Percentiles rank a stretch among this genome's conserved stretches.
phyloP scores from a whole-genome alignment of 2,888 invertebrate species.

The Meganola albula region DNA sequence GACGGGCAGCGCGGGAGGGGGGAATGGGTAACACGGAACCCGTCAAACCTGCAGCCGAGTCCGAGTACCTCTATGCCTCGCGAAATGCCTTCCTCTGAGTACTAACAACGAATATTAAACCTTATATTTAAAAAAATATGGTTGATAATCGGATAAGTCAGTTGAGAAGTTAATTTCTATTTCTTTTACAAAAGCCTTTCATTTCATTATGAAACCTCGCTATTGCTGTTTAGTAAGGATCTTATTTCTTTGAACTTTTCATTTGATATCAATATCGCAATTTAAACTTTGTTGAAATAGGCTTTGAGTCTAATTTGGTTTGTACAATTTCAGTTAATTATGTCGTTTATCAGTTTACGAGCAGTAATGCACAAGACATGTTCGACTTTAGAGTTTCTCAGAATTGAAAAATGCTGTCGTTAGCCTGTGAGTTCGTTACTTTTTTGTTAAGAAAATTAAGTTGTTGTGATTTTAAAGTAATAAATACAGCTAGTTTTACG shows the following conservation, averaged over 20 bases:
- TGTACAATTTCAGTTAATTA: constrained; percentile 18
- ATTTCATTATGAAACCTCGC: constrained; percentile 55
- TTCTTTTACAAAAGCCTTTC: constrained; percentile 51
- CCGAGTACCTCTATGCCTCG: constrained; percentile 49
- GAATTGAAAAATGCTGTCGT: constrained; percentile 56
- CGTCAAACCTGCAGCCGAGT: constrained; percentile 65
- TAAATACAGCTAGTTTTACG: too few species aligned
- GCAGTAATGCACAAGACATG: constrained; percentile 57
- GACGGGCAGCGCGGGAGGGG: constrained; percentile 39
- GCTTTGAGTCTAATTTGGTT: constrained; percentile 16
- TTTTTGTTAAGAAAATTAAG: constrained; percentile 49
- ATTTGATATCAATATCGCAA: constrained; percentile 6
- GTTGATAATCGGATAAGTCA: constrained; percentile 16
- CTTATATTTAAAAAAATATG: constrained; percentile 13
- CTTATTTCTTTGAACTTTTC: constrained; percentile 46
- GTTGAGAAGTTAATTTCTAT: constrained; percentile 43
- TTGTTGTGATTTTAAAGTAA: constrained; percentile 46
- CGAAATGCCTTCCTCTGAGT: constrained; percentile 50
- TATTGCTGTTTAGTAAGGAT: constrained; percentile 54
- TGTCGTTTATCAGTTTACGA: constrained; percentile 29
- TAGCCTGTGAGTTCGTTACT: constrained; percentile 38
- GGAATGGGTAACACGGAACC: constrained; percentile 70
- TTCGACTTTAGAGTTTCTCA: constrained; percentile 52
- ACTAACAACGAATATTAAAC: constrained; percentile 24
- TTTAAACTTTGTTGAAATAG: constrained; percentile 10